Base-by-base conservation (phyloP, 1,140 invertebrate genomes). In the Drosophila tristis region DNA sequence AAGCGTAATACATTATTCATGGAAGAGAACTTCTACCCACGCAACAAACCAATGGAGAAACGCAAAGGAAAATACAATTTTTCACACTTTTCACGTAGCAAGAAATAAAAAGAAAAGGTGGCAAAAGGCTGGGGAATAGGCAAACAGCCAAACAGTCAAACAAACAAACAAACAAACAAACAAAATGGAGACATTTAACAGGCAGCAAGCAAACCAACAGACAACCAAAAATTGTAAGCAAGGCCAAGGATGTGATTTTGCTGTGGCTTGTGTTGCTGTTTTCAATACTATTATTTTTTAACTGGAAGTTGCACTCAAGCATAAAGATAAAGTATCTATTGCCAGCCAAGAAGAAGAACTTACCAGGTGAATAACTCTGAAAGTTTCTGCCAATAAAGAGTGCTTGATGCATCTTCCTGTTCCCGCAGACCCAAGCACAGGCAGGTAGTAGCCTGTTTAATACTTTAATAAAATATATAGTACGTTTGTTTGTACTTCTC, bases 1-100 rank as follows among this genome's bases (percentile, higher is more conserved):
- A 78, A 78, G 72, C 75, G 53, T 74, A 65, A 78, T 78, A 57
- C 75, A 78, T 78, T 75, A 78, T 78, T 78, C 75, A 78, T 78
- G 75, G 75, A 78, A 70, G 59, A 70, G 25, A 55, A 60, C 62
- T 58, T 68, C 66, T 74, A 25, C 42, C 31, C 20, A 49, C 53
- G 56, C 42, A 72, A 54, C 31, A 54, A 23, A 26, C 13, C 20
- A 54, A 50, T 56, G 44, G 31, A 53, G 31, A 61, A 44, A 20
- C 42, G 29, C 49, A 42, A 51, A 51, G 50, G 45, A 67, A 53
- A 75, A 75, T 74, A 78, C 72, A 74, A 78, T 71, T 75, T 78
- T 78, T 78, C 72, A 78, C 75, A 78, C 75, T 78, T 78, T 78
- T 67, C 75, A 75, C 75, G 75, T 78, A 65, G 65, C 65, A 64